phyloP scores from a whole-genome alignment of 1,140 invertebrate genomes.

The Drosophila equinoxialis region DNA sequence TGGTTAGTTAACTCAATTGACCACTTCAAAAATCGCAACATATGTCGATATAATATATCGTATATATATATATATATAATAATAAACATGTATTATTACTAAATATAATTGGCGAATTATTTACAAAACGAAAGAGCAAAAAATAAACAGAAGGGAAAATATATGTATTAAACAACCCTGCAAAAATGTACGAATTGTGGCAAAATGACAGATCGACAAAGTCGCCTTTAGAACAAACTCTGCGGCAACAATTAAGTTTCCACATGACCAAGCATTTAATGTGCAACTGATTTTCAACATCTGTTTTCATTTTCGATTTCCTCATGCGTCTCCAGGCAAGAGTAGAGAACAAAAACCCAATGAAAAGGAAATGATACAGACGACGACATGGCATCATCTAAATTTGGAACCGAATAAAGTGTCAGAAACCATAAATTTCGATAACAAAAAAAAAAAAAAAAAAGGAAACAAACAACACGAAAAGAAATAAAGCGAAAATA shows the following conservation, averaged over 20 bases:
- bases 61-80: constrained; percentile 20
- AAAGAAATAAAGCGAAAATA: neutral
- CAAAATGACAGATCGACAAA: constrained; percentile 58
- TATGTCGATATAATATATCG: constrained; percentile 36
- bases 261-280: constrained; percentile 79
- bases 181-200: constrained; percentile 40
- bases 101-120: constrained; percentile 34
- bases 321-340: constrained; percentile 35
- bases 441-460: constrained; percentile 24
- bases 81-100: constrained; percentile 44
- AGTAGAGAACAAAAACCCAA: constrained; percentile 38
- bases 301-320: constrained; percentile 76
- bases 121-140: constrained; percentile 23
- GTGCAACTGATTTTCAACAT: constrained; percentile 82
- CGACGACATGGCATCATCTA: constrained; percentile 50
- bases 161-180: constrained; percentile 47
- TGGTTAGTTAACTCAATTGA: constrained; percentile 30
- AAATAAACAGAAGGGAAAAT: constrained; percentile 30
- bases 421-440: constrained; percentile 63
- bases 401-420: constrained; percentile 70
- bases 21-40: constrained; percentile 24
- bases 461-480: neutral
- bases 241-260: constrained; percentile 81
- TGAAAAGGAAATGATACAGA: constrained; percentile 72
- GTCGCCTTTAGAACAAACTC: constrained; percentile 14